phyloP scores from a whole-genome alignment of 2,797 vertebrate genomes.

The Zalophus californianus region DNA sequence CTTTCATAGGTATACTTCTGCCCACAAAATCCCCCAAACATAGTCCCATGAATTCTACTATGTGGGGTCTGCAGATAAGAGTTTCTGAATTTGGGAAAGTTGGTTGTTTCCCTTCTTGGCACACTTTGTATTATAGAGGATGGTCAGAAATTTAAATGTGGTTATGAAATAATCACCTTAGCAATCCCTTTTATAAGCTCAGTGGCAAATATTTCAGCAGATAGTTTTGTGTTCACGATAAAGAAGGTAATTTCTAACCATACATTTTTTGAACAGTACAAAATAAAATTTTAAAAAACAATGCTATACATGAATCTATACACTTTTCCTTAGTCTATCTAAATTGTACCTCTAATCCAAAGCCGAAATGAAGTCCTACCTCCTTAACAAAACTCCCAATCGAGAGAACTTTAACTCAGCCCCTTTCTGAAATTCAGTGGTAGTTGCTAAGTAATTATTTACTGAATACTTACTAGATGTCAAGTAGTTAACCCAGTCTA shows the following conservation, averaged over 20 bases:
- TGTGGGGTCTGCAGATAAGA: not conserved
- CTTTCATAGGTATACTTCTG: not conserved
- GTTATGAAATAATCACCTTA: not conserved
- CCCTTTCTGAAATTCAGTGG: not conserved
- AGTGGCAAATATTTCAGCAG: not conserved
- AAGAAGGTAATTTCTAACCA: constrained; percentile 26
- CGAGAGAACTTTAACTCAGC: not conserved
- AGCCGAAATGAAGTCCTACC: not conserved
- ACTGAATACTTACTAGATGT: constrained; percentile 16
- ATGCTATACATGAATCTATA: not conserved
- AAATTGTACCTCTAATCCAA: not conserved
- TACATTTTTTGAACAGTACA: not conserved
- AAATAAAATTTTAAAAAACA: not conserved
- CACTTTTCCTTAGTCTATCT: not conserved
- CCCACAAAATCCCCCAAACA: not conserved
- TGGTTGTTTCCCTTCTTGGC: not conserved
- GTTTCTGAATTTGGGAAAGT: constrained; percentile 25
- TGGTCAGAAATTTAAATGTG: not conserved
- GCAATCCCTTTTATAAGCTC: not conserved
- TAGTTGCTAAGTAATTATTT: constrained; percentile 45
- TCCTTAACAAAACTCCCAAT: not conserved
- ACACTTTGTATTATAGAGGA: not conserved
- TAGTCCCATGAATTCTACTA: not conserved
- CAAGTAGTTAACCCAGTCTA: not conserved
- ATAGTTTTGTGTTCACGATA: not conserved